Evolutionary conservation across 1,140 invertebrate species (phyloP).

Genomic region (Apis laboriosa): DNA sequence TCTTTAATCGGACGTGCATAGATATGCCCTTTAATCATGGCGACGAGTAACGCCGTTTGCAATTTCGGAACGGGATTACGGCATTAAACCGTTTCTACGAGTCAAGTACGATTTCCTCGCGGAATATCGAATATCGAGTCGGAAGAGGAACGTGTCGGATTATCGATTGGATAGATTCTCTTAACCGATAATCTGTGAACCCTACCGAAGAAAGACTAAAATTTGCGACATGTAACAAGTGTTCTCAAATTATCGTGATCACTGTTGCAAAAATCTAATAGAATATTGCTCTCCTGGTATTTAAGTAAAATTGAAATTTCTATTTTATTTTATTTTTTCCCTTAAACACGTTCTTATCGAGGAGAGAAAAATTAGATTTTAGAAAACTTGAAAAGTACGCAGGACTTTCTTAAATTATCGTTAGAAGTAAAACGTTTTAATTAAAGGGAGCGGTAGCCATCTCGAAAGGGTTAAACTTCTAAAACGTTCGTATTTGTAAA

Average conservation of each 20-base stretch:
- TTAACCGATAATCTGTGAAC: not conserved
- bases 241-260: no score
- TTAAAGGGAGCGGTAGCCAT: no score
- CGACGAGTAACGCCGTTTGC: slow-evolving; percentile 38
- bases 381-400: no score
- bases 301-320: no score
- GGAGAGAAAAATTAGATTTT: no score
- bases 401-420: no score
- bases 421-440: no score
- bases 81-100: not conserved
- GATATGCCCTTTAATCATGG: slow-evolving; percentile 47
- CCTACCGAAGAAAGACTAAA: no score
- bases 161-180: not conserved
- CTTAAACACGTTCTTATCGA: no score
- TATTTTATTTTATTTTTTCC: no score
- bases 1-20: slow-evolving; percentile 47
- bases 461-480: not conserved
- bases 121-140: not conserved
- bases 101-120: slow-evolving; percentile 12
- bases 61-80: slow-evolving; percentile 42
- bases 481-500: not conserved
- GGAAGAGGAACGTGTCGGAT: not conserved
- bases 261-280: no score
- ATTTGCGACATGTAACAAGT: no score
- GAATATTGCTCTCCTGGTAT: not conserved